Evolutionary conservation across 2,113 vertebrate genomes (phyloP).

Genomic region (Xenus cinereus): DNA sequence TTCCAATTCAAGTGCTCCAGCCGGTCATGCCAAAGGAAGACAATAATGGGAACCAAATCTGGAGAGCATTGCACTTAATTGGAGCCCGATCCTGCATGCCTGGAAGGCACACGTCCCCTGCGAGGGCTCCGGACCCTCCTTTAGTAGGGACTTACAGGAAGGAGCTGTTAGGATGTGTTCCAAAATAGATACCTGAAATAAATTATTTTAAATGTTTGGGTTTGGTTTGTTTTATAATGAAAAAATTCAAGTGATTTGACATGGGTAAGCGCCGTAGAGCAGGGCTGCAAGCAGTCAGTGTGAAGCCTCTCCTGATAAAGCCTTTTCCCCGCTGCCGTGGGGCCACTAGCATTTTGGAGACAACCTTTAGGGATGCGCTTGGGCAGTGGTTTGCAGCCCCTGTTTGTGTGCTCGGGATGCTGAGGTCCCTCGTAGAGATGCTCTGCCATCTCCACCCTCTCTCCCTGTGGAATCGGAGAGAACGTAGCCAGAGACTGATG

Average conservation of each 20-base stretch:
- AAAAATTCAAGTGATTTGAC: background rate
- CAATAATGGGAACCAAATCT: conserved; percentile 51
- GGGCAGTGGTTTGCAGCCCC: background rate
- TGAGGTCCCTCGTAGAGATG: background rate
- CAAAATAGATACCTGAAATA: background rate
- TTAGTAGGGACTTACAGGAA: background rate
- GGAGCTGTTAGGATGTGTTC: rapidly evolving
- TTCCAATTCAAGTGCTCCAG: conserved; percentile 36
- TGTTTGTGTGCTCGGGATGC: rapidly evolving
- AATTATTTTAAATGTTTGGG: background rate
- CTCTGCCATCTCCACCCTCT: background rate
- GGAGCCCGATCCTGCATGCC: background rate
- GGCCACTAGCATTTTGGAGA: background rate
- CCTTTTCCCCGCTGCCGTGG: background rate
- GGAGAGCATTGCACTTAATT: background rate
- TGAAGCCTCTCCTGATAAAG: background rate
- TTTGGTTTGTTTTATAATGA: background rate
- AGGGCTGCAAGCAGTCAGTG: background rate
- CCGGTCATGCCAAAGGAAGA: background rate
- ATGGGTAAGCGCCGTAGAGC: background rate
- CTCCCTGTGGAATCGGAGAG: background rate
- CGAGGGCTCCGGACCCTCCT: background rate
- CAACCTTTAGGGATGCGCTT: background rate
- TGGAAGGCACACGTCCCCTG: background rate
- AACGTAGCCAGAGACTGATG: rapidly evolving